Base-by-base conservation (phyloP, 2,797 vertebrate species). In the Xenentodon cancila region DNA sequence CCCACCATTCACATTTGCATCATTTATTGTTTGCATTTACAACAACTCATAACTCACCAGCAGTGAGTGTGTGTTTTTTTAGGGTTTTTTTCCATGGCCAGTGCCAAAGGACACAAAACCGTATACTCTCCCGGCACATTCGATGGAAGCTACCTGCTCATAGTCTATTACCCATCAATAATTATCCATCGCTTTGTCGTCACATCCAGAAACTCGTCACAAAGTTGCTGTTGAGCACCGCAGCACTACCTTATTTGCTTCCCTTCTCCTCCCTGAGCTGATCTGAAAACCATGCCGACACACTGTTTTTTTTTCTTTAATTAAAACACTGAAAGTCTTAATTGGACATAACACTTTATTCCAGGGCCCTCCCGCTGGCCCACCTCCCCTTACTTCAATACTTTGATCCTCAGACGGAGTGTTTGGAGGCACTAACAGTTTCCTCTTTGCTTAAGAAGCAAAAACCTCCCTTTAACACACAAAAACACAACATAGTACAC, bases 121-220 rank as follows among this genome's bases (percentile, higher is more conserved):
- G 70, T 52, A 73, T 77, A 40, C 69, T 70, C 84, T 66, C 52
- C 63, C 46, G 63, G 49, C 55, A 60, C 70, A 71, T 83, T 81
- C 71, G 59, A 89, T 71, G 79, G 74, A 71, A 71, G 64, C 68
- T 81, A 87, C 80, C 76, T 84, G 84, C 80, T 89, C 88, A 89
- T 79, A 86, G 88, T 88, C 87, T 84, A 88, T 92, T 90, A 92
- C 60, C 59, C 68, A 83, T 76, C 76, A 85, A 82, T 89, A 88
- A 93, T 91, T 82, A 84, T 72, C 84, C 77, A 78, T 87, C 88
- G 78, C 79, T 66, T 72, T 64, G 22, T 67, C 57, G 57, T 77
- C 75, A 65, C 71, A 61, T 67, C 71, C 64, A 72, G 59, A 74
- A 61, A 63, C 62, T 61, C 66, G n/a, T 69, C 72, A 86, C 84